Conservation (phyloP, 2,888 invertebrate species). For the Allygus modestus region DNA sequence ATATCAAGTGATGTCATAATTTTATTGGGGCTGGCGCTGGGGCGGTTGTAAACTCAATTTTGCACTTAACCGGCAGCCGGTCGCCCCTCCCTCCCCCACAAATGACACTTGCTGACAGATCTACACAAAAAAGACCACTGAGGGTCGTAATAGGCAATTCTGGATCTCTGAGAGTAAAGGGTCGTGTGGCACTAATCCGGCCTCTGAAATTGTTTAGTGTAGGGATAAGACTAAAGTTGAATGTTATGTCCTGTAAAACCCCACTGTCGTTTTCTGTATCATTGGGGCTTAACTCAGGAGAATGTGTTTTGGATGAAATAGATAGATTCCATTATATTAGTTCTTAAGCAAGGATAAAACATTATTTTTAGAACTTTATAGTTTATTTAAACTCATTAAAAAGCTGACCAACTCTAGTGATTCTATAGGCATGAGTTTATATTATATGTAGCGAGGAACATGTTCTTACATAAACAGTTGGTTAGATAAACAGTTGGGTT, state of each 20-base stretch:
- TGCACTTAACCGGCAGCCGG: constrained; percentile 65
- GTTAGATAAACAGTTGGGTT: too few species aligned
- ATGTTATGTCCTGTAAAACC: neutral
- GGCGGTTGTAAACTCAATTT: constrained; percentile 65
- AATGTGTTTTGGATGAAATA: too few species aligned
- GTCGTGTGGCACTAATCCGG: neutral
- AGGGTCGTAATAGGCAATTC: constrained; percentile 30
- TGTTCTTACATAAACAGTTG: too few species aligned
- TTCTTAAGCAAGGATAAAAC: too few species aligned
- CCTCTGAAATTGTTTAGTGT: neutral
- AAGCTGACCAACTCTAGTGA: too few species aligned
- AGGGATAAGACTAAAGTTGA: neutral
- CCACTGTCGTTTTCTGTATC: too few species aligned
- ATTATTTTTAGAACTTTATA: too few species aligned
- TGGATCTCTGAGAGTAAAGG: neutral
- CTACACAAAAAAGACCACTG: constrained; percentile 30
- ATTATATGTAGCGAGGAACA: too few species aligned
- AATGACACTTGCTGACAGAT: constrained; percentile 62
- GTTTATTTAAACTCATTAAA: too few species aligned
- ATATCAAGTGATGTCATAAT: constrained; percentile 66
- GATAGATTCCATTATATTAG: too few species aligned
- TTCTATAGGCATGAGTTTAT: too few species aligned
- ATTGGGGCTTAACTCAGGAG: too few species aligned
- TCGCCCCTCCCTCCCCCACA: constrained; percentile 12
- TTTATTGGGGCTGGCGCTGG: constrained; percentile 64